These are phyloP conservation scores for Ornithoptera alexandrae DNA, from an alignment of 2,888 invertebrate genomes.

Conservation along the genomic window DNA sequence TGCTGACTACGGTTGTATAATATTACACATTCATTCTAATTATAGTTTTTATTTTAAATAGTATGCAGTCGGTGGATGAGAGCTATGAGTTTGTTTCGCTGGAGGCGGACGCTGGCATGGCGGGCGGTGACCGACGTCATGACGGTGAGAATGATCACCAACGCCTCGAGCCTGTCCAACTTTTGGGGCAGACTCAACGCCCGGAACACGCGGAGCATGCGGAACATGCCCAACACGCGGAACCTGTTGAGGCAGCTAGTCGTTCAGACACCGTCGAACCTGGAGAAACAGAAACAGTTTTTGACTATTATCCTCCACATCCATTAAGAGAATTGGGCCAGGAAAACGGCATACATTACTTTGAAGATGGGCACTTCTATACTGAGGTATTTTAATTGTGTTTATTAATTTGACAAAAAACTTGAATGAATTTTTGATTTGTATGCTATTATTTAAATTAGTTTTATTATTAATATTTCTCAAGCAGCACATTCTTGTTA, in stretches of 20 bases:
- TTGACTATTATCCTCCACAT: constrained; percentile 81
- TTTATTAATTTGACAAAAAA: background rate
- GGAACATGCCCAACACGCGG: constrained; percentile 28
- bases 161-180: constrained; percentile 27
- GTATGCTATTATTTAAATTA: no score
- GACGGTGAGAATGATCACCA: constrained; percentile 33
- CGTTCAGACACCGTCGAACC: constrained; percentile 43
- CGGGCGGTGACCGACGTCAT: constrained; percentile 55
- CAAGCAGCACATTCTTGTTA: background rate
- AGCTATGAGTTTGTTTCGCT: constrained; percentile 75
- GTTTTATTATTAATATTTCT: no score
- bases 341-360: constrained; percentile 93
- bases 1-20: no score
- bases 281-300: constrained; percentile 44
- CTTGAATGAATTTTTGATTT: no score
- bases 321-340: constrained; percentile 85
- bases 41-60: constrained; percentile 35
- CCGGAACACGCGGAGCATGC: constrained; percentile 22
- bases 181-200: constrained; percentile 24
- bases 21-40: background rate
- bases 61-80: constrained; percentile 78
- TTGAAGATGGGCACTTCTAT: constrained; percentile 96
- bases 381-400: constrained; percentile 82
- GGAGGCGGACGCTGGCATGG: constrained; percentile 59
- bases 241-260: constrained; percentile 46